Evolutionary conservation across 2,113 vertebrate genomes (phyloP).

Genomic region (Brevimyrus niger): DNA sequence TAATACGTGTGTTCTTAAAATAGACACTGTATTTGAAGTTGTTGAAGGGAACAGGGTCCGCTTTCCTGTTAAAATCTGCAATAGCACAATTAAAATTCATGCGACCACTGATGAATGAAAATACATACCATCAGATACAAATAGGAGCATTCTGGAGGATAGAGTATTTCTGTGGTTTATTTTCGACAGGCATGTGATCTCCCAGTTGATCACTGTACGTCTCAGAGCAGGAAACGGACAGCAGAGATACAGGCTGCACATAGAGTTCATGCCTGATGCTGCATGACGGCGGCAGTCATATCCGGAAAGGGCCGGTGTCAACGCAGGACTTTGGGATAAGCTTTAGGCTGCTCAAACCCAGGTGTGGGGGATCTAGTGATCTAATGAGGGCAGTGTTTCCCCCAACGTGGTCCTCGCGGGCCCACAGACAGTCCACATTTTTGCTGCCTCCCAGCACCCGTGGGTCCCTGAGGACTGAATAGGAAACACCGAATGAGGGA

Average conservation of each 20-base stretch:
- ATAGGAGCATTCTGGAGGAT: background rate
- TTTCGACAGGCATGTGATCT: background rate
- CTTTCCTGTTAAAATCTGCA: background rate
- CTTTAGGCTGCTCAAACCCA: background rate
- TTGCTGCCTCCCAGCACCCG: background rate
- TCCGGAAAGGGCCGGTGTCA: too few relatives aligned
- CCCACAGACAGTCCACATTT: background rate
- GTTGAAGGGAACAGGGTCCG: background rate
- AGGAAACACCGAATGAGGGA: background rate
- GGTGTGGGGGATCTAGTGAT: background rate
- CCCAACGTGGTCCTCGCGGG: background rate
- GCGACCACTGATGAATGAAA: background rate
- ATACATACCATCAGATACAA: background rate
- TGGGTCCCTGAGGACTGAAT: background rate
- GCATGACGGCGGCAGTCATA: background rate
- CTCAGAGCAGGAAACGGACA: background rate
- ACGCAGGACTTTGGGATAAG: too few relatives aligned
- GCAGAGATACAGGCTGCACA: background rate
- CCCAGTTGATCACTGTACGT: background rate
- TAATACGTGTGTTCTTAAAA: background rate
- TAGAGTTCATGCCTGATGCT: background rate
- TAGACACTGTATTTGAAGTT: background rate
- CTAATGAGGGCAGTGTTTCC: background rate
- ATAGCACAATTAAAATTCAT: background rate
- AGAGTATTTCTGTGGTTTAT: background rate